Evolutionary conservation across 1,140 invertebrate genomes (phyloP), one percentile per base, ranked within the genome.

Genomic region (Eufriesea mexicana): DNA sequence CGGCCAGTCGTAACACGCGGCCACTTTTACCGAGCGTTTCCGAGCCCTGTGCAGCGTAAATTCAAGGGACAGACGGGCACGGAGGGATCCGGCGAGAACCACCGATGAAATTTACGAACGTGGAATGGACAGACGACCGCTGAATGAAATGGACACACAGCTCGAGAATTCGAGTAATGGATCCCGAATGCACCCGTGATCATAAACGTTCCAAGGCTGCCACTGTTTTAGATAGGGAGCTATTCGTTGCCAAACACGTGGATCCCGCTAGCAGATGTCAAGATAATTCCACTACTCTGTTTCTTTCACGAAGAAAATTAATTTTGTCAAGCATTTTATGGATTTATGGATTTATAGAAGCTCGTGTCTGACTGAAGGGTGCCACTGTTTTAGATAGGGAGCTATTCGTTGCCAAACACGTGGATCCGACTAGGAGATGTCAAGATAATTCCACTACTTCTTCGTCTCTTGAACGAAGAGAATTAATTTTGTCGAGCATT

Each of bases 41-140:
- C 61, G 7, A 23, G 42, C 23, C 18, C 59, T 20, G 35, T 23
- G 14, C 74, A 35, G 25, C 23, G 74, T 76, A 76, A 76, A 76
- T 76, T 66, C 47, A 68, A 47, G 54, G 42, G 49, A 57, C 51
- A 23, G 6, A 28, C n/a, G 18, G 64, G n/a, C 59, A 14, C 5
- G 49, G 16, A 49, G 47, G 28, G 28, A 25, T 25, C n/a, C 18
- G 14, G 20, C 25, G 71, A 64, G 25, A 20, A 28, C 49, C 20
- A 47, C 18, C 64, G 42, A 2, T 35, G 76, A 78, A 78, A 78
- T 78, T 78, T 68, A 76, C 61, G 74, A 8, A 76, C 28, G 23
- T 16, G 61, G 5, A 64, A 25, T 35, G 49, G 74, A 76, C 74
- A 12, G 73, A 47, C 55, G 57, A 45, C 45, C 28, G 74, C 20